Evolutionary conservation across 2,888 invertebrate genomes (phyloP), one percentile per base, ranked within the genome.

Genomic region (Ophioninae sp.): DNA sequence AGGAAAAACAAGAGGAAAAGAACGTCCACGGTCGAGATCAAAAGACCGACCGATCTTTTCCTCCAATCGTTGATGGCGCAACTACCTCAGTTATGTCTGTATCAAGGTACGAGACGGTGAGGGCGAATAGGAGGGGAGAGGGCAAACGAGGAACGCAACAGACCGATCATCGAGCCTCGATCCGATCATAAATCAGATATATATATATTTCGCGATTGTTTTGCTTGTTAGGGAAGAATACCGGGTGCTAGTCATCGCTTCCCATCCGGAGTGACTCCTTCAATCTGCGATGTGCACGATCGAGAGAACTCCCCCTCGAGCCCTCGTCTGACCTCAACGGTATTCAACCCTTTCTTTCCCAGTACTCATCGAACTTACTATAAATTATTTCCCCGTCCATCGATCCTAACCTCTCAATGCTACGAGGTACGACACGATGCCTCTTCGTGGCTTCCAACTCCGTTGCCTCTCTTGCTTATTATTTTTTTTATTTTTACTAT

Each of bases 141-240:
- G 9, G 6, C 6, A 9, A 9, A 10, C 51, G 51, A 6, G 51
- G 72, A 1, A 51, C 23, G 64, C 72, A 68, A 77, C 63, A 41
- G 13, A 71, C 74, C 75, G 81, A 81, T 84, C 83, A 75, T 81
- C 81, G 51, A 79, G 41, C 81, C 56, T 75, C 85, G 83, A 82
- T 79, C 84, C 83, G 85, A 86, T 86, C 88, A 88, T 90, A 90
- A 90, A 90, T 90, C 90, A 90, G 78, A 84, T 7, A 59, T 59
- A 89, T 59, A 89, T 89, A 87, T 87, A 87, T 88, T 86, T 88
- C 87, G 87, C 89, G 87, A 89, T 79, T 89, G 90, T 90, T 90
- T 90, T 90, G 90, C 90, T 89, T 88, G 89, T 90, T 90, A 89
- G 87, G 82, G 86, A 83, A 86, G 82, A 81, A 87, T 86, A 22